Percentiles rank a stretch among this genome's conserved stretches.
Evolutionary conservation across 2,113 vertebrate genomes (phyloP).

Genomic region (Bufo gargarizans): DNA sequence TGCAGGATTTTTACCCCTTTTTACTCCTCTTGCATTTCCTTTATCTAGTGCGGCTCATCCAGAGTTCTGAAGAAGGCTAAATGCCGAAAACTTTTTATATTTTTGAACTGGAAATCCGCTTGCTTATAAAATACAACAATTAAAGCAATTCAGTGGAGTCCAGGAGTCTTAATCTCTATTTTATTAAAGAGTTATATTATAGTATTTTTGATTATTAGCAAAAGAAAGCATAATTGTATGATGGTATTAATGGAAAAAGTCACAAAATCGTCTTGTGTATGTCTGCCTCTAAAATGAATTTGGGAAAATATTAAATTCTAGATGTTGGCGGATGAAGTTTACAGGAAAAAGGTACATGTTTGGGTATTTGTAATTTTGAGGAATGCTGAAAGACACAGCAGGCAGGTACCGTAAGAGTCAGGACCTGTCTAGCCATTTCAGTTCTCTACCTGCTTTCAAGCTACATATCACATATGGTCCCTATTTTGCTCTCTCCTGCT

Average conservation of each 20-base stretch:
- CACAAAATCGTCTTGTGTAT: neutral
- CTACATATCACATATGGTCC: conserved; percentile 24
- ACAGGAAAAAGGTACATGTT: neutral
- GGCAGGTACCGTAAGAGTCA: neutral
- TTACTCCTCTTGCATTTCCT: too few species aligned
- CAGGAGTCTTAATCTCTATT: too few species aligned
- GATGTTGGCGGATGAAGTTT: neutral
- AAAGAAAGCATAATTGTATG: neutral
- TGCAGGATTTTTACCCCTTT: too few species aligned
- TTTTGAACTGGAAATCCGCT: too few species aligned
- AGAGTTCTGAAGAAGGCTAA: too few species aligned
- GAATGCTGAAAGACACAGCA: conserved; percentile 7
- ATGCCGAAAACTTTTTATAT: too few species aligned
- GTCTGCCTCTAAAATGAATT: conserved; percentile 1
- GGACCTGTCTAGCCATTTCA: conserved; percentile 13
- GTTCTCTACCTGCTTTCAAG: conserved; percentile 35
- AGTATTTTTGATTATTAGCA: neutral
- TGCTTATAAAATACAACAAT: too few species aligned
- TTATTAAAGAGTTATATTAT: neutral
- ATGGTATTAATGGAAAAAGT: neutral
- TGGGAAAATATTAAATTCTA: neutral
- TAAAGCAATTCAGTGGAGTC: too few species aligned
- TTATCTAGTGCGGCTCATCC: too few species aligned
- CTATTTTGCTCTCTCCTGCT: conserved; percentile 29
- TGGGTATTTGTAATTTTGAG: neutral